Conservation (phyloP, 2,113 vertebrate species). For the Desmodus rotundus region DNA sequence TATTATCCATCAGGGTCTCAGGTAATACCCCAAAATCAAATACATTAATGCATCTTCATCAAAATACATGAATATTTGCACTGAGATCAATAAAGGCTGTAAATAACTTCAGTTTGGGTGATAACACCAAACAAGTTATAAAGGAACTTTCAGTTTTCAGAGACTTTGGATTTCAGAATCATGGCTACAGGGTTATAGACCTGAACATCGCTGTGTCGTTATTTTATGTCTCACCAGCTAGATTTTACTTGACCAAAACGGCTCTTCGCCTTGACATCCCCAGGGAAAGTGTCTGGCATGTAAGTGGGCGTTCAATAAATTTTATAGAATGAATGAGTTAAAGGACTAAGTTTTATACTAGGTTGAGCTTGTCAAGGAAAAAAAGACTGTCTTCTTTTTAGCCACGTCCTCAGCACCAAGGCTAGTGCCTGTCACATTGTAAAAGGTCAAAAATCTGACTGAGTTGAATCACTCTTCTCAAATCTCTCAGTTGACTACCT, state of each 20-base stretch:
- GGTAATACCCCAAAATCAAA: not conserved
- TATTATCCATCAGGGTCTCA: not conserved
- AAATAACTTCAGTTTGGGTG: not conserved
- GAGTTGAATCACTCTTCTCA: not conserved
- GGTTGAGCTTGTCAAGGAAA: not conserved
- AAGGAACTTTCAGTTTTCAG: not conserved
- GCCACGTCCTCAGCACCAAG: not conserved
- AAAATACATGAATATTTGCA: not conserved
- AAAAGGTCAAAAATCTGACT: not conserved
- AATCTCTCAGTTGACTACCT: not conserved
- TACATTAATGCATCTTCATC: not conserved
- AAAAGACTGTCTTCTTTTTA: not conserved
- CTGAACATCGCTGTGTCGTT: not conserved
- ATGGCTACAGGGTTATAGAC: not conserved
- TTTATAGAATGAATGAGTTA: not conserved
- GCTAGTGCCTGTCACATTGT: not conserved
- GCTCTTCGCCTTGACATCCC: not conserved
- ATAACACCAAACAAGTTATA: not conserved
- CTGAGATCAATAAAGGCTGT: not conserved
- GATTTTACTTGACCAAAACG: not conserved
- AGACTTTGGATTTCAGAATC: not conserved
- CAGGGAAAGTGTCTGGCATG: not conserved
- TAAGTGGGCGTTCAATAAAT: not conserved
- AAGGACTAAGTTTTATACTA: not conserved
- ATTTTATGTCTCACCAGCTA: not conserved